Evolutionary conservation across 1,140 invertebrate species (phyloP), one percentile per base, ranked within the genome.

Genomic region (Lepidurus arcticus): DNA sequence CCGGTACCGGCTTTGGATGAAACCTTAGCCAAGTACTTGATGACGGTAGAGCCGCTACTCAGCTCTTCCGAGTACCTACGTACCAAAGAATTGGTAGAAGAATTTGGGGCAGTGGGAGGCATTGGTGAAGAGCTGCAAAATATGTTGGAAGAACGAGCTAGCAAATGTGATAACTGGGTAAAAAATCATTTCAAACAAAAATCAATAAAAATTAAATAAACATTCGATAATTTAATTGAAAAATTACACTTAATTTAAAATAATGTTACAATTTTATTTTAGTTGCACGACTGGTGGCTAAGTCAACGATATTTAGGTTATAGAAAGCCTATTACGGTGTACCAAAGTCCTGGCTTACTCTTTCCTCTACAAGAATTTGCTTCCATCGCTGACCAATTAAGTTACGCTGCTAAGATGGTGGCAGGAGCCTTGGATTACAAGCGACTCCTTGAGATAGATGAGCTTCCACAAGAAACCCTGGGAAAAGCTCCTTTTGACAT

Each of bases 401-500:
- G 82, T 77, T 93, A 90, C 87, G 89, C 92, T 10, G 90, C 92
- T 6, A 89, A 91, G 84, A 84, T 93, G 1, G 88, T 94, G 76
- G 84, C 87, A 79, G 84, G 83, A 44, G 85, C 84, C 77, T 53
- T 85, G 7, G 82, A 83, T 34, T 85, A 81, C 47, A 75, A 85
- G 80, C 45, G 79, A 34, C 77, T 81, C 76, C 80, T 77, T 11
- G 42, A 79, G 42, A 44, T 53, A 79, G 88, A 90, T 73, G 87
- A 91, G 83, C 90, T 95, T 74, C 88, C 92, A 26, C 85, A 90
- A 80, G 93, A 96, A 82, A 91, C 89, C 85, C 90, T 92, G 87
- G 93, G 93, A 1, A 90, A 92, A 82, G 88, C 88, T 81, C 90
- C 91, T 5, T 84, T 97, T 74, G 94, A 96, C 83, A 97, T 97